Base-by-base conservation (phyloP, 92 coral and sea anemone genomes). In the Porites divaricata region DNA sequence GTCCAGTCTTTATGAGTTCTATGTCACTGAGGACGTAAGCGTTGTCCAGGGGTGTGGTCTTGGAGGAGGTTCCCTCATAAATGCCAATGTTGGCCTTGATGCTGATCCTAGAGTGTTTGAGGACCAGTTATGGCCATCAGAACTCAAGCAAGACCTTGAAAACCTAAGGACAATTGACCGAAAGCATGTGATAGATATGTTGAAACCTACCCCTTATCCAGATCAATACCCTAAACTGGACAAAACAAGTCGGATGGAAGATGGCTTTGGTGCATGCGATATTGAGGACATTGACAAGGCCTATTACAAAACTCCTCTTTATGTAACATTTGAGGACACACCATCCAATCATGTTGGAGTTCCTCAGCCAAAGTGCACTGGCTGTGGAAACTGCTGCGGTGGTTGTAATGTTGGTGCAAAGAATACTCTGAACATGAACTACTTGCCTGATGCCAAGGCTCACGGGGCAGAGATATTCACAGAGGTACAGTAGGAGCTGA, bases 321-420 rank as follows among this genome's bases (percentile, higher is more conserved):
- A 89, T 77, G 90, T 89, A 25, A 89, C 89, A 9, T 89, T 89
- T 70, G 87, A 89, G 56, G 93, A 89, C 89, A 89, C 75, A 35
- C 63, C 74, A 14, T 45, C 70, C 64, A 89, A 89, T 25, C 89
- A 89, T 23, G 93, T 89, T 22, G 93, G 92, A 45, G 83, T 85
- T n/a, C 89, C 87, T 4, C 89, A 85, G 67, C 89, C 94, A 26
- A 85, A 80, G 68, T 91, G 94, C 65, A 91, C 91, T 2, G 88
- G 74, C 51, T 91, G 94, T 67, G 94, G 94, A 19, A 91, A 91
- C 61, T 91, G 94, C 24, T 88, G 89, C 80, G 91, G 91, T 15
- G 94, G 94, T 8, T 91, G 94, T 21, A 91, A 91, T 63, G 94
- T 91, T 57, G 94, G 94, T 17, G 91, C 94, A 14, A 91, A 91